These are phyloP conservation scores for Umimayanthus chanpuru DNA, from an alignment of 92 coral and sea anemone genomes.

Conservation along the genomic window DNA sequence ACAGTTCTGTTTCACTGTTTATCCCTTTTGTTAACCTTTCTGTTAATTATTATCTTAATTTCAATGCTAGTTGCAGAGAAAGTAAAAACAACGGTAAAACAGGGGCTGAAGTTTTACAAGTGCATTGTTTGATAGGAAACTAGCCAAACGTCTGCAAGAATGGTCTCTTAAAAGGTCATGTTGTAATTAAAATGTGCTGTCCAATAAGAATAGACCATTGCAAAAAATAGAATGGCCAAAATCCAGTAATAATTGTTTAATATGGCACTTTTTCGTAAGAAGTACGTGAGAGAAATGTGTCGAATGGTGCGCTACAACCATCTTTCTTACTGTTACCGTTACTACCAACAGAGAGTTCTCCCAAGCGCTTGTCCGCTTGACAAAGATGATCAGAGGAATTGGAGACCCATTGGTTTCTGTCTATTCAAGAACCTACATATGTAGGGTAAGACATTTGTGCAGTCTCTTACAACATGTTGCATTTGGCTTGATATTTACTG, in stretches of 20 bases:
- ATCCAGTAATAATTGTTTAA: too few species aligned
- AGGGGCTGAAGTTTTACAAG: background rate
- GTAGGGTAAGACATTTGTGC: slow-evolving; percentile 65
- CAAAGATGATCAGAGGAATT: slow-evolving; percentile 96
- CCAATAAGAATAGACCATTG: too few species aligned
- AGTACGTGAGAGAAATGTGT: too few species aligned
- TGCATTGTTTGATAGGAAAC: background rate
- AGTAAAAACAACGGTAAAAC: background rate
- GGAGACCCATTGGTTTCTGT: slow-evolving; percentile 97
- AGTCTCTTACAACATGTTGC: background rate
- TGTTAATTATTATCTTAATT: too few species aligned
- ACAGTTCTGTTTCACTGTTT: background rate
- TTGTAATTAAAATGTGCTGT: too few species aligned
- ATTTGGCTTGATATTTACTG: background rate
- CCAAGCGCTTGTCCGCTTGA: slow-evolving; percentile 87
- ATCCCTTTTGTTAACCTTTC: background rate
- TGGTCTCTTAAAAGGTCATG: too few species aligned
- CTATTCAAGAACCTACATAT: slow-evolving; percentile 93
- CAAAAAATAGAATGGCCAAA: background rate
- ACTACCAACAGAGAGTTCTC: slow-evolving; percentile 84
- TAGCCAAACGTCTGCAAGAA: background rate
- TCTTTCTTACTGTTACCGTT: background rate
- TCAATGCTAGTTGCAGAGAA: too few species aligned
- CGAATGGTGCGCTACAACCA: too few species aligned
- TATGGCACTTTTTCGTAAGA: background rate